Evolutionary conservation across 2,797 vertebrate species (phyloP).

Genomic region (Enteromius radiatus): DNA sequence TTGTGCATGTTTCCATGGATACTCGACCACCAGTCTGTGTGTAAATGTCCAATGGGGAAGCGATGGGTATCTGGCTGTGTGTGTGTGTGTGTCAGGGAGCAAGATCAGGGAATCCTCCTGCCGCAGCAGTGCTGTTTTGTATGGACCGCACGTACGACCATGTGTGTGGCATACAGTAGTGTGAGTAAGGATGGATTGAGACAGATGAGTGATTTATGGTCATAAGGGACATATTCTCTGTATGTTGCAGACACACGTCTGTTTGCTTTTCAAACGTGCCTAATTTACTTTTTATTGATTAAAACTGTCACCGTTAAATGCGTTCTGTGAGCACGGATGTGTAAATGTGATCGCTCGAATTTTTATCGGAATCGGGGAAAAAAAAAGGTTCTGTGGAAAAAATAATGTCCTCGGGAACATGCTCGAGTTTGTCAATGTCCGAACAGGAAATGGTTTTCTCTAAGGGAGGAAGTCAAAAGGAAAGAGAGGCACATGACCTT

Average conservation of each 20-base stretch:
- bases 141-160: constrained; percentile 46
- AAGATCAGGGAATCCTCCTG: constrained; percentile 62
- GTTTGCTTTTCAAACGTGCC: background rate
- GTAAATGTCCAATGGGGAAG: constrained; percentile 47
- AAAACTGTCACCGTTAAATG: background rate
- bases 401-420: constrained; percentile 17
- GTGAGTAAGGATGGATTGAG: constrained; percentile 40
- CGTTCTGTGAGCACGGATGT: background rate
- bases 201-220: constrained; percentile 54
- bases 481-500: constrained; percentile 53
- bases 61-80: constrained; percentile 30
- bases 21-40: constrained; percentile 52
- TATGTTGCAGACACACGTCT: background rate
- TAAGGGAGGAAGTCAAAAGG: constrained; percentile 44
- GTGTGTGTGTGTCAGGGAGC: constrained; percentile 44
- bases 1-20: constrained; percentile 61
- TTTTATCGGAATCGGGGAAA: background rate
- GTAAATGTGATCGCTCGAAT: background rate
- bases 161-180: constrained; percentile 46
- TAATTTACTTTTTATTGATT: constrained; percentile 3
- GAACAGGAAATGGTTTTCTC: constrained; percentile 46
- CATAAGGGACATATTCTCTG: constrained; percentile 50
- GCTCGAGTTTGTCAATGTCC: constrained; percentile 9
- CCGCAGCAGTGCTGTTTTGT: constrained; percentile 56
- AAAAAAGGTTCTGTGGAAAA: background rate